phyloP scores from a whole-genome alignment of 2,113 vertebrate species.

The Epinephelus moara region DNA sequence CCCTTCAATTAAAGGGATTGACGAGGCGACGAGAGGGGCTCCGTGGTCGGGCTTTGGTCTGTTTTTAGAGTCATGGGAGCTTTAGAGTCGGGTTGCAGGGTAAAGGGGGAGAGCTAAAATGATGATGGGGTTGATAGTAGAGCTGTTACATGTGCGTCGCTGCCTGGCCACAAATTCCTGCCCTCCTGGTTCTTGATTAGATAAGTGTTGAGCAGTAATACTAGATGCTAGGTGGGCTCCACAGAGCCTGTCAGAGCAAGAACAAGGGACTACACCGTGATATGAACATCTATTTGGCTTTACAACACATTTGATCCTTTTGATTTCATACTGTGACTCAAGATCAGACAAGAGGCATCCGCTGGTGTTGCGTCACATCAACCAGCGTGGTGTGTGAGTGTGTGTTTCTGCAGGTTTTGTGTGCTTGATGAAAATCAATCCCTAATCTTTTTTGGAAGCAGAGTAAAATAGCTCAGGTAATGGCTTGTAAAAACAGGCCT shows the following conservation, averaged over 20 bases:
- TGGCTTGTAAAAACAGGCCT: conserved; percentile 44
- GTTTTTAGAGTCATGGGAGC: conserved; percentile 51
- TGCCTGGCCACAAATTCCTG: neutral
- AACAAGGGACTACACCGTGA: neutral
- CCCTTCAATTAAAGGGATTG: conserved; percentile 23
- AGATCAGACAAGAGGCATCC: conserved; percentile 39
- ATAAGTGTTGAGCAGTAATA: conserved; percentile 30
- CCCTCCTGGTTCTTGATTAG: conserved; percentile 15
- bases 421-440: neutral
- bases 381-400: neutral
- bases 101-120: conserved; percentile 18
- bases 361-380: conserved; percentile 12
- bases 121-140: conserved; percentile 12
- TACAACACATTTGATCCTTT: neutral
- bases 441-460: neutral
- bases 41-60: conserved; percentile 17
- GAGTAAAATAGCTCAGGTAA: conserved; percentile 6
- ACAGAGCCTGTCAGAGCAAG: conserved; percentile 40
- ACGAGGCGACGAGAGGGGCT: neutral
- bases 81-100: conserved; percentile 44
- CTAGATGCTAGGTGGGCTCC: neutral
- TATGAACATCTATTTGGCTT: conserved; percentile 13
- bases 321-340: conserved; percentile 23
- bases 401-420: conserved; percentile 19
- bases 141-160: neutral